These are phyloP conservation scores for Arnoldichthys spilopterus DNA, from an alignment of 2,797 vertebrate species.

Conservation along the genomic window DNA sequence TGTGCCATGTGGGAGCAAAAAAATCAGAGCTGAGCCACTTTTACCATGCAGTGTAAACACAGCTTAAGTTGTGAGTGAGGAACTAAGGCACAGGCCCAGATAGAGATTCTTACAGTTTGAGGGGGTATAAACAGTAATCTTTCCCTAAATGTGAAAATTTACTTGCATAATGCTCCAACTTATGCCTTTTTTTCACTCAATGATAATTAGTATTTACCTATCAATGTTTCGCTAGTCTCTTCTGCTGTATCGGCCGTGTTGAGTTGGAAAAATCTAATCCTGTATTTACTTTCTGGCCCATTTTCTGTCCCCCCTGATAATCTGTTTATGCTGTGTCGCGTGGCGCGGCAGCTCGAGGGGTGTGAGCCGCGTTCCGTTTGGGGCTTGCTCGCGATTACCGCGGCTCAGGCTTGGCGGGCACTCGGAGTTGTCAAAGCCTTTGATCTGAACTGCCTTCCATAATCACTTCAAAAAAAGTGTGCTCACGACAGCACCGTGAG, in stretches of 20 bases:
- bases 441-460: conserved; percentile 79
- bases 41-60: too few relatives aligned
- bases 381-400: conserved; percentile 74
- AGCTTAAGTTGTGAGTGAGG: neutral
- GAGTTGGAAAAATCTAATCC: conserved; percentile 49
- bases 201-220: conserved; percentile 58
- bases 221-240: conserved; percentile 54
- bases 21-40: too few relatives aligned
- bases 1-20: too few relatives aligned
- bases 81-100: neutral
- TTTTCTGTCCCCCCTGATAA: conserved; percentile 69
- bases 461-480: conserved; percentile 77
- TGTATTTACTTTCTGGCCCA: conserved; percentile 40
- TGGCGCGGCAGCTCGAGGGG: conserved; percentile 67
- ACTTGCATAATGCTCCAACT: neutral
- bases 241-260: conserved; percentile 55
- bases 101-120: neutral
- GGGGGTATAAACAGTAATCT: neutral
- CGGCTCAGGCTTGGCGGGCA: conserved; percentile 71
- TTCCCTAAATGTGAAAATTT: conserved; percentile 18
- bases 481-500: conserved; percentile 68
- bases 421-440: conserved; percentile 80
- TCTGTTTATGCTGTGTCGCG: conserved; percentile 80
- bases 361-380: conserved; percentile 66
- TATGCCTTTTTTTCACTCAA: neutral